phyloP scores from a whole-genome alignment of 2,113 vertebrate genomes.

The Phoxinus phoxinus region DNA sequence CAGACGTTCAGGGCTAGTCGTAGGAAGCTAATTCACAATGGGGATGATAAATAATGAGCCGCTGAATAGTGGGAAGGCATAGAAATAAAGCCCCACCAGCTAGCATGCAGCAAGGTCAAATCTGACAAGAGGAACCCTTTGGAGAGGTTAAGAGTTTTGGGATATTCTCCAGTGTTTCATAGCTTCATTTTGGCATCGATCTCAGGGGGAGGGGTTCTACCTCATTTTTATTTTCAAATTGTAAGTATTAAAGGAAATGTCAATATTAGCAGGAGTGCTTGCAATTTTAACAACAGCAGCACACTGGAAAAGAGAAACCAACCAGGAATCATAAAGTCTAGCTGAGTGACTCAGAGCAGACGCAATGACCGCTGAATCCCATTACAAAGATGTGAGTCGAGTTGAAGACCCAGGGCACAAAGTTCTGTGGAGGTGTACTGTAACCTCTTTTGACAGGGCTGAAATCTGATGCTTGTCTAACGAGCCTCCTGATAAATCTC shows the following conservation, averaged over 20 bases:
- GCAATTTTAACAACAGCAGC: constrained; percentile 21
- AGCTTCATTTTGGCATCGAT: constrained; percentile 23
- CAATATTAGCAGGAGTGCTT: constrained; percentile 7
- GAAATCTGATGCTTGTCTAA: constrained; percentile 69
- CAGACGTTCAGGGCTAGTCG: constrained; percentile 60
- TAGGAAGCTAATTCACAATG: constrained; percentile 66
- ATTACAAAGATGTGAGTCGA: constrained; percentile 71
- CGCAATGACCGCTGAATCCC: constrained; percentile 72
- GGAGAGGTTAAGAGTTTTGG: constrained; percentile 6
- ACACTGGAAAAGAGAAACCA: not conserved
- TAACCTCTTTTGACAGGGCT: constrained; percentile 67
- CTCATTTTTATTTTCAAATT: not conserved
- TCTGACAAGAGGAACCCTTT: constrained; percentile 28
- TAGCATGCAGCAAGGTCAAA: constrained; percentile 28
- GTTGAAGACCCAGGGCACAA: constrained; percentile 58
- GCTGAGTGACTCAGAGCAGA: constrained; percentile 69
- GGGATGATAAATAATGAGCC: constrained; percentile 49
- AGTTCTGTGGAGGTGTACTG: constrained; percentile 59
- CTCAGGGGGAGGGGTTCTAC: not conserved
- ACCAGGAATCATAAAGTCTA: constrained; percentile 51
- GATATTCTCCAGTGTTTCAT: constrained; percentile 4
- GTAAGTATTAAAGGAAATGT: not conserved
- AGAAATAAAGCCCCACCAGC: constrained; percentile 4
- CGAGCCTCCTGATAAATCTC: constrained; percentile 54
- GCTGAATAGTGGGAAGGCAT: constrained; percentile 17